Evolutionary conservation across 2,797 vertebrate species (phyloP), one percentile per base, ranked within the genome.

Genomic region (Lophotriccus pileatus): DNA sequence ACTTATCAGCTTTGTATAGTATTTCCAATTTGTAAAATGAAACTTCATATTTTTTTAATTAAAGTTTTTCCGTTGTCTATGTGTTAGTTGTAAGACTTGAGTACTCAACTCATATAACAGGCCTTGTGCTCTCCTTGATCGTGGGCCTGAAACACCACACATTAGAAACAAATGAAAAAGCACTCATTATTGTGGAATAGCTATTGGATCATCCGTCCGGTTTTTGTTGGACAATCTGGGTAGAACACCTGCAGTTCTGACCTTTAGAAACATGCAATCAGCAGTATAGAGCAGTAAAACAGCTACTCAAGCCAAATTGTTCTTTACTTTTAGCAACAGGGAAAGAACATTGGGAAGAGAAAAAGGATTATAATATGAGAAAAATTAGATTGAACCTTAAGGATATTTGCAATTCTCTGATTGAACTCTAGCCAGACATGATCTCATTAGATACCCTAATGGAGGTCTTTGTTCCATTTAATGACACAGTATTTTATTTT

Each of bases 401-500:
- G 56, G 68, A 79, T 90, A 72, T 76, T 88, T 81, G 32, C 83
- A 41, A 2, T 87, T 75, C 47, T 41, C 50, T 81, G 69, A 84
- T 12, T 84, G 81, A 95, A 90, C 68, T 82, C 24, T 73, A 70
- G 70, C 86, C 88, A 96, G 70, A 49, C 59, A 88, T 89, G 86
- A 90, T 84, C 77, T 94, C 93, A 90, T 95, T 87, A 87, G 59
- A 28, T 88, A 41, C 21, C 22, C 69, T 90, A 91, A 89, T 88
- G 70, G 73, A 90, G n/a, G 41, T 70, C 88, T 96, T 88, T 91
- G 50, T 90, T 96, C 77, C 73, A 39, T 67, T 66, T 95, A 82
- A 79, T 88, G 75, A 74, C 52, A 36, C 20, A 66, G 59, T 58
- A 56, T 90, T 86, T 90, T 78, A 44, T 63, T 73, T 78, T 41